A percentile compares a stretch with the other conserved stretches of the same genome.
These are phyloP conservation scores for Neoniphon sammara DNA, from an alignment of 2,797 vertebrate species.

Conservation along the genomic window DNA sequence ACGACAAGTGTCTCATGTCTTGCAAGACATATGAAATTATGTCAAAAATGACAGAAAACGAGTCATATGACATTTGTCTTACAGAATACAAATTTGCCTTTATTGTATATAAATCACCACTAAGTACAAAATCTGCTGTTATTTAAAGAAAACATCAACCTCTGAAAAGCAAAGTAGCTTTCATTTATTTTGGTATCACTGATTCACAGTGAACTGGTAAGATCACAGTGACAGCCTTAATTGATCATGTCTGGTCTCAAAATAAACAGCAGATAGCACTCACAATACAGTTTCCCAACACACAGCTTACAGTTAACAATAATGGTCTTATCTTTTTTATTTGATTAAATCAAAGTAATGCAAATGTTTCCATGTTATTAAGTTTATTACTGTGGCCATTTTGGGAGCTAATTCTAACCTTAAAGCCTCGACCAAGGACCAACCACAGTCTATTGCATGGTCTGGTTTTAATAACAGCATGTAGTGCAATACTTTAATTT, in stretches of 20 bases:
- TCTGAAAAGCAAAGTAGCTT: slow-evolving; percentile 28
- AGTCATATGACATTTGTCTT: too few species aligned
- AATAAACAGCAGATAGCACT: slow-evolving; percentile 42
- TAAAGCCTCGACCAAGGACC: too few species aligned
- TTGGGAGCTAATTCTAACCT: too few species aligned
- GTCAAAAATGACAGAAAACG: too few species aligned
- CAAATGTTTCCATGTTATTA: slow-evolving; percentile 24
- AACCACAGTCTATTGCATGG: too few species aligned
- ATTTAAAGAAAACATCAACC: not conserved
- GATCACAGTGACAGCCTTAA: slow-evolving; percentile 35
- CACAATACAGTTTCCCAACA: slow-evolving; percentile 33
- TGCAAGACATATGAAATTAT: too few species aligned
- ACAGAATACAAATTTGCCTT: too few species aligned
- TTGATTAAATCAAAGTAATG: slow-evolving; percentile 46
- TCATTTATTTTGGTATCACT: slow-evolving; percentile 43
- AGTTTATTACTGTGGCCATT: not conserved
- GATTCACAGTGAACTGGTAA: slow-evolving; percentile 34
- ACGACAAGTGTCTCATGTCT: too few species aligned
- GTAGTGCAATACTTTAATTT: too few species aligned
- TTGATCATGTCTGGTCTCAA: slow-evolving; percentile 35
- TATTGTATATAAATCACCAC: not conserved
- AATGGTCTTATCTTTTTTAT: slow-evolving; percentile 12
- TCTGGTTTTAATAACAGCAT: too few species aligned
- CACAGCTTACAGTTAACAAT: slow-evolving; percentile 26
- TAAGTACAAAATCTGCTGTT: not conserved